Base-by-base conservation (phyloP, 2,888 invertebrate species). In the Eugnorisma glareosa region DNA sequence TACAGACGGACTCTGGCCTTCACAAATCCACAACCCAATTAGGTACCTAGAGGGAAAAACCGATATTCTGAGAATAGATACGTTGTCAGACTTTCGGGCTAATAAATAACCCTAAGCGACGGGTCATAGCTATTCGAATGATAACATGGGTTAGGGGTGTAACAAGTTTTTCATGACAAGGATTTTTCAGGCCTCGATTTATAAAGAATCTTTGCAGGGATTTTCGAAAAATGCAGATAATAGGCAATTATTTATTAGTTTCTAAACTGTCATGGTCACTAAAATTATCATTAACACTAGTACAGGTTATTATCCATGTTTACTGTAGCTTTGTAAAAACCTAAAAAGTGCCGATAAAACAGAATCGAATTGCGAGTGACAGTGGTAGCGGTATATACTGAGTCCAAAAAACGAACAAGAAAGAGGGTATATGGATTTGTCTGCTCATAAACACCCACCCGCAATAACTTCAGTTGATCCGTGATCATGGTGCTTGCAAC, bases 81-180 rank as follows among this genome's bases (percentile, higher is more conserved):
- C 24, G 68, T 28, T 43, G 45, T 35, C 31, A 57, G 54, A 48
- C 2, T 66, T 57, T 40, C 10, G 0, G 54, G 1, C 45, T 57
- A 21, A 71, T 45, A 37, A 45, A 77, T 77, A 48, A 51, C 35
- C 35, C 24, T 15, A 35, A 54, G 2, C 24, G n/a, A 37, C 11
- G 61, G 61, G 24, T 28, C 37, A 13, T 11, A 40, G 10, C 40
- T 76, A 43, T 59, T 48, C 11, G n/a, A 67, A 69, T 13, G 61
- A 69, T 61, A 76, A 40, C n/a, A 75, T 35, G 10, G 61, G 40
- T 35, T 45, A n/a, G 18, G 45, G 35, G 35, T 57, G 48, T 51
- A 74, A 66, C 28, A 43, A 37, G 75, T 24, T 35, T n/a, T 68
- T 61, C 48, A 35, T 59, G n/a, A 10, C 5, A 48, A 31, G 21